Base-by-base conservation (phyloP, 2,113 vertebrate species). In the Verasper variegatus region DNA sequence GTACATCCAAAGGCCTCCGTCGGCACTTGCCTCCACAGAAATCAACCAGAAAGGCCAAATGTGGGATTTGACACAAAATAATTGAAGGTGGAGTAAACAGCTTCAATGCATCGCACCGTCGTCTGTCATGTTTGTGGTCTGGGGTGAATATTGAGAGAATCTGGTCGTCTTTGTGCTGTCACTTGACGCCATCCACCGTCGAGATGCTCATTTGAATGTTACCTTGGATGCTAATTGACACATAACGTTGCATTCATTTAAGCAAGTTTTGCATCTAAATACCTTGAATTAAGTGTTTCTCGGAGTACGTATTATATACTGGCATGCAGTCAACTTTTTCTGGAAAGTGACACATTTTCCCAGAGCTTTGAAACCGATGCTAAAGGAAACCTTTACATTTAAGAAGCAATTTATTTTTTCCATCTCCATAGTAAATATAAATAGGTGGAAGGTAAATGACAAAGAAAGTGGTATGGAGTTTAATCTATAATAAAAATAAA, bases 1-100 rank as follows among this genome's bases (percentile, higher is more conserved):
- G 20, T 67, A 52, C 69, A 74, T 68, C 64, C 56, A 68, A 78
- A 76, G 77, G 68, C 83, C 71, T 84, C 42, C 0, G 67, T 58
- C 70, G 80, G 49, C 8, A 17, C 42, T 57, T n/a, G 35, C n/a
- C 37, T 70, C 31, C 51, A 58, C 4, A 59, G 51, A 72, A 52
- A 61, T 24, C 21, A 14, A 24, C 14, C 5, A n/a, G 45, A 71
- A 65, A 76, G 21, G 40, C 14, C 10, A 13, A 82, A 77, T 55
- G 58, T 68, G 54, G 24, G 74, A 66, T 83, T 56, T 69, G 75
- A 82, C 11, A 56, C 21, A 66, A 49, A 37, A 70, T 68, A 65
- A 74, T 27, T 27, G 24, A 68, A 42, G 54, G 51, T 55, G 24
- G 51, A n/a, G 54, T 18, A 68, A 52, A 73, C n/a, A 2, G 4